Evolutionary conservation across 2,797 vertebrate species (phyloP), one percentile per base, ranked within the genome.

Genomic region (Aeoliscus strigatus): DNA sequence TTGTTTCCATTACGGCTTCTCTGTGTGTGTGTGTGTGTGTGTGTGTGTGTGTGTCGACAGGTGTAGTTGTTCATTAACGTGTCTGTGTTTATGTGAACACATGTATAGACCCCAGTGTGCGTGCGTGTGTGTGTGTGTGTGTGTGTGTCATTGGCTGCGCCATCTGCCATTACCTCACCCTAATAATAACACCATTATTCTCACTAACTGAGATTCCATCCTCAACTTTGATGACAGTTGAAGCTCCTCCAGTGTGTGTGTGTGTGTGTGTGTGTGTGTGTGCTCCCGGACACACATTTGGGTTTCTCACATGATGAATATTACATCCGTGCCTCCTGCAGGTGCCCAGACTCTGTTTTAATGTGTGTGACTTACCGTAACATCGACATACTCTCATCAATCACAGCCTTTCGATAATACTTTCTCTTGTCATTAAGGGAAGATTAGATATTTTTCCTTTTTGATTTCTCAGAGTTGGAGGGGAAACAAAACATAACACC

Each of bases 111-210:
- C n/a, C n/a, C n/a, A n/a, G 12, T 13, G 14, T 39, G 23, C 27
- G 27, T 44, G 13, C 16, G 27, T 16, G 14, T 27, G 24, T n/a
- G 34, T 33, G 21, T 27, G 14, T 37, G 30, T 27, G 10, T 48
- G 43, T 59, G 52, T 44, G 37, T 33, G 39, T 50, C 35, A 54
- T 32, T 69, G 60, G 57, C 31, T 25, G 14, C 35, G 61, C 49
- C 56, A 60, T 62, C 72, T 79, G 60, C 50, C 59, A 73, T 81
- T 61, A 77, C 80, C 63, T 85, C 77, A 83, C 58, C 74, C 54
- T 41, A 83, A 78, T 73, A 82, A 80, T 52, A 77, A 52, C 66
- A 47, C 60, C 57, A 74, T 75, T 75, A 73, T 68, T 75, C 61
- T 58, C 36, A 35, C 65, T 52, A 65, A 73, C 48, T 39, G 55